A percentile compares a stretch with the other conserved stretches of the same genome.
phyloP scores from a whole-genome alignment of 2,888 invertebrate genomes.

The Caenorhabditis sinica region DNA sequence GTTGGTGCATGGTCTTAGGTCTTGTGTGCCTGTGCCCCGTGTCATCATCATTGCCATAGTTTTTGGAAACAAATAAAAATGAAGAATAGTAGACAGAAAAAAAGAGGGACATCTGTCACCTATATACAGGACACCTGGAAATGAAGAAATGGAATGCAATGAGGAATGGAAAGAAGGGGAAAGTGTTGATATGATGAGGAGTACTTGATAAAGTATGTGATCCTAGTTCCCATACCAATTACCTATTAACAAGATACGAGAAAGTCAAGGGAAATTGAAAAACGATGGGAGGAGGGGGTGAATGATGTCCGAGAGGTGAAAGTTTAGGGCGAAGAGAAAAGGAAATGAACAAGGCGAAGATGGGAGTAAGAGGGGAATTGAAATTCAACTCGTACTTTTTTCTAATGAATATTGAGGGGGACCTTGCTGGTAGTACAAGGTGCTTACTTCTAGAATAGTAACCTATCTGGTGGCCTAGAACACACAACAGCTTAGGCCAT shows the following conservation, averaged over 20 bases:
- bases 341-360: constrained; percentile 1
- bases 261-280: constrained; percentile 5
- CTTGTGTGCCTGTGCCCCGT: too few species aligned
- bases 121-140: constrained; percentile 34
- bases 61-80: constrained; percentile 1
- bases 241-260: constrained; percentile 47
- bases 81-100: not conserved
- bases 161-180: constrained; percentile 1
- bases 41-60: too few species aligned
- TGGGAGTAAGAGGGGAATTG: constrained; percentile 34
- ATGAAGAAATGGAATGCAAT: not conserved
- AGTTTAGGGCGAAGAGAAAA: not conserved
- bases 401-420: not conserved
- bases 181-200: constrained; percentile 57
- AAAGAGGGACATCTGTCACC: constrained; percentile 12
- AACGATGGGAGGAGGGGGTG: not conserved
- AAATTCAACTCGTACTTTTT: constrained; percentile 60
- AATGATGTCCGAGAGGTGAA: not conserved
- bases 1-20: not conserved
- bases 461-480: not conserved
- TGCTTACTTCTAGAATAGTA: not conserved
- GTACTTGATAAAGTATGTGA: not conserved
- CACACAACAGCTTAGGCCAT: not conserved
- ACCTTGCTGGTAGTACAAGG: not conserved
- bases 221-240: constrained; percentile 59